These are phyloP conservation scores for Drosophila ezoana DNA, from an alignment of 2,888 invertebrate species.

Conservation along the genomic window DNA sequence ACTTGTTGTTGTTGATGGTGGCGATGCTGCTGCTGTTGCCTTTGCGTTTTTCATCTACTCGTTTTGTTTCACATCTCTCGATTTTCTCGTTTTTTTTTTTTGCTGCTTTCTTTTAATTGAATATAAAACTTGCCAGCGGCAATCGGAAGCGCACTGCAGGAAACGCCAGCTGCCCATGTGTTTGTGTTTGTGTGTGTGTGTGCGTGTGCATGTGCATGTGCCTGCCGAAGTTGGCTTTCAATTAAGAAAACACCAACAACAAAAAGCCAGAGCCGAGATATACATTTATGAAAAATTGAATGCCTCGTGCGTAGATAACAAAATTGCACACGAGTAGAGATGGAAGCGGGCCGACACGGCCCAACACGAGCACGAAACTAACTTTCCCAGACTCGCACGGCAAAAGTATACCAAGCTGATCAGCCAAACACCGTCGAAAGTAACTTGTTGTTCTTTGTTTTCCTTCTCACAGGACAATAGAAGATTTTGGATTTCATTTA, in stretches of 20 bases:
- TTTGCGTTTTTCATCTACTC: constrained; percentile 37
- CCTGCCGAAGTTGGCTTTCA: constrained; percentile 72
- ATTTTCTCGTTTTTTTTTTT: constrained; percentile 23
- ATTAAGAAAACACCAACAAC: constrained; percentile 69
- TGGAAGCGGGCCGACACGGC: no score
- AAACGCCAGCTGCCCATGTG: constrained; percentile 69
- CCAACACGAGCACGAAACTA: no score
- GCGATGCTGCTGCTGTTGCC: constrained; percentile 23
- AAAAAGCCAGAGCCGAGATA: constrained; percentile 35
- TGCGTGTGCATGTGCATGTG: constrained; percentile 27
- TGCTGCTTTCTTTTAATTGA: constrained; percentile 69
- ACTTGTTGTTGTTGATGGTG: constrained; percentile 24
- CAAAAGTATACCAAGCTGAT: no score
- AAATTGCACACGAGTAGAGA: constrained; percentile 20
- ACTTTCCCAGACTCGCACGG: no score
- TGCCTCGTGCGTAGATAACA: constrained; percentile 32
- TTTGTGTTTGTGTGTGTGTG: constrained; percentile 33
- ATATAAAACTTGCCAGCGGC: constrained; percentile 77
- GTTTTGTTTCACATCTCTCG: constrained; percentile 30
- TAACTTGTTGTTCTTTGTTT: no score
- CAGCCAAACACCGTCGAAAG: no score
- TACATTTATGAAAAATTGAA: constrained; percentile 59
- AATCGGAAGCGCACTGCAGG: constrained; percentile 76
- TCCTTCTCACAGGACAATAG: no score
- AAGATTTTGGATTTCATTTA: no score